Evolutionary conservation across 2,888 invertebrate species (phyloP), one percentile per base, ranked within the genome.

Genomic region (Atrina japonica): DNA sequence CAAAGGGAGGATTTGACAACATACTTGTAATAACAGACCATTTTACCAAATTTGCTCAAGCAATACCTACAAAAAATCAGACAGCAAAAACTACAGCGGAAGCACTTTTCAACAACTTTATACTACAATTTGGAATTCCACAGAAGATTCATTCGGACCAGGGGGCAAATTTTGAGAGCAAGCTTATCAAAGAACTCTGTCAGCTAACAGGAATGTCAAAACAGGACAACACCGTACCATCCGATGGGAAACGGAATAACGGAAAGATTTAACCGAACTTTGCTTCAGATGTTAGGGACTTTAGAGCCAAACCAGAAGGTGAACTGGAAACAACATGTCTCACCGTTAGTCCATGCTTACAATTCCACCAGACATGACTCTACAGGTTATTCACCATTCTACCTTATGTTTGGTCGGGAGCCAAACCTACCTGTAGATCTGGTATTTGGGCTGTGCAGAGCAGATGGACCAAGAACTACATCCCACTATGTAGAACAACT

Each of bases 241-340:
- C 76, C 73, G 0, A 63, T 66, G 58, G 76, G 73, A 0, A 76
- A 73, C 63, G 73, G 76, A 1, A 40, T 66, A 25, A 55, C 55
- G n/a, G 73, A 76, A 43, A 27, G 71, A 16, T 74, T 66, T 35
- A 68, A 76, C 45, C 40, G 64, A 0, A 70, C 67, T 9, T 30
- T 74, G 2, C 14, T 61, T 0, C 41, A 45, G 43, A 70, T 70
- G 67, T 45, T 70, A 11, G 63, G 59, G 1, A 70, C 67, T 14
- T 55, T 70, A 2, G 23, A 63, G 3, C 21, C 50, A 9, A 59
- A 66, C 1, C 27, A 67, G 41, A 74, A 74, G 40, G 58, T n/a
- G 16, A 50, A 67, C 18, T 67, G 74, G 74, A 70, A 66, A n/a
- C 18, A 18, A n/a, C 61, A 63, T 29, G 56, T 74, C 5, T 40